These are phyloP conservation scores for Scyliorhinus canicula DNA, from an alignment of 2,797 vertebrate genomes.

Conservation along the genomic window DNA sequence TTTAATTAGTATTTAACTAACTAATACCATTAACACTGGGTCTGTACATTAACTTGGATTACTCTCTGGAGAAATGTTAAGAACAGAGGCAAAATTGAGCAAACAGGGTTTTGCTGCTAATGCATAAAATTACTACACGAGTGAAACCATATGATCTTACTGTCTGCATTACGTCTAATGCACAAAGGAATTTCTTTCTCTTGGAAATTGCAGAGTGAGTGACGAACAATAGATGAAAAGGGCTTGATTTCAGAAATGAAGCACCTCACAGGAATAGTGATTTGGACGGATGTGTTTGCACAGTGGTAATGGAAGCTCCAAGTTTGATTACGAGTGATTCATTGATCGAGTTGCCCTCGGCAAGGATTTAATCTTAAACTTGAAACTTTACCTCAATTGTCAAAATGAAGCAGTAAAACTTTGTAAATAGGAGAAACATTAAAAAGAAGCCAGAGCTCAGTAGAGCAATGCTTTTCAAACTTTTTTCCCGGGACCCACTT, in stretches of 20 bases:
- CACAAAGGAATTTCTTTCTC: background rate
- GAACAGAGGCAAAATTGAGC: background rate
- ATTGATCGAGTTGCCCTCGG: background rate
- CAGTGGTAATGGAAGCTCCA: background rate
- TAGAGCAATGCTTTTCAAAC: too few relatives aligned
- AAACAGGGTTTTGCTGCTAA: background rate
- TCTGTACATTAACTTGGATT: background rate
- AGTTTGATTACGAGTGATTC: background rate
- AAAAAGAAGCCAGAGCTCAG: background rate
- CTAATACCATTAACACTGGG: background rate
- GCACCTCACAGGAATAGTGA: background rate
- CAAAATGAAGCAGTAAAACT: background rate
- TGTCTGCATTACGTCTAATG: background rate
- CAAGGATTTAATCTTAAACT: background rate
- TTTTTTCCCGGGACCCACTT: too few relatives aligned
- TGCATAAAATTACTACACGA: background rate
- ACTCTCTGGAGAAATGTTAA: background rate
- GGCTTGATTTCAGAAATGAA: background rate
- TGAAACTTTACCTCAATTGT: background rate
- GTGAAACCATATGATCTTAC: background rate
- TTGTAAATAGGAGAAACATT: background rate
- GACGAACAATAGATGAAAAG: background rate
- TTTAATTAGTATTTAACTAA: background rate
- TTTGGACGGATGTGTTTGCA: background rate
- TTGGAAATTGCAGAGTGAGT: background rate